Evolutionary conservation across 2,888 invertebrate species (phyloP).

Genomic region (Camptogramma bilineatum): DNA sequence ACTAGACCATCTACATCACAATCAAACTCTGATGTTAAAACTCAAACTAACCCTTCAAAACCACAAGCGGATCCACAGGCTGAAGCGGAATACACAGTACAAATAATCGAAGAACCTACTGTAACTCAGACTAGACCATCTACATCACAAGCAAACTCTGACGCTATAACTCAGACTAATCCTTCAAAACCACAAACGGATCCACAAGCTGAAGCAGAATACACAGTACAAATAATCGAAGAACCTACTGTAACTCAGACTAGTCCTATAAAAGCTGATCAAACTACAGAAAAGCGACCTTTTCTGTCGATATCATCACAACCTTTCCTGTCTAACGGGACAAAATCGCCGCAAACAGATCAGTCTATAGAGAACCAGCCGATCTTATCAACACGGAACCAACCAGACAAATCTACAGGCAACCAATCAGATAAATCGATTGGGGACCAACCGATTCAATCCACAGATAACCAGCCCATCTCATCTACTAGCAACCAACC

Average conservation of each 20-base stretch:
- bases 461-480: not conserved
- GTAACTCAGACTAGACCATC: not conserved
- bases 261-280: not conserved
- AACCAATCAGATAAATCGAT: not conserved
- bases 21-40: too few relatives aligned
- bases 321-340: constrained; percentile 1
- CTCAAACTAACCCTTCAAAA: too few relatives aligned
- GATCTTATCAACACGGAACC: not conserved
- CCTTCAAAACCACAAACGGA: not conserved
- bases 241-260: not conserved
- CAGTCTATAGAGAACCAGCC: not conserved
- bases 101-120: too few relatives aligned
- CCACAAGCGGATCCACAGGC: too few relatives aligned
- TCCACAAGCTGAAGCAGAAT: not conserved
- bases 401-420: not conserved
- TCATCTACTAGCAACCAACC: not conserved
- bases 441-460: not conserved
- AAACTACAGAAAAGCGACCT: not conserved
- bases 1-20: too few relatives aligned
- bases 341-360: not conserved
- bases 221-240: not conserved
- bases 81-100: too few relatives aligned
- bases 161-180: too few relatives aligned
- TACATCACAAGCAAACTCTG: not conserved
- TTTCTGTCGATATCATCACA: constrained; percentile 1